These are phyloP conservation scores for Trichomalopsis sarcophagae DNA, from an alignment of 1,140 invertebrate species.

Conservation along the genomic window DNA sequence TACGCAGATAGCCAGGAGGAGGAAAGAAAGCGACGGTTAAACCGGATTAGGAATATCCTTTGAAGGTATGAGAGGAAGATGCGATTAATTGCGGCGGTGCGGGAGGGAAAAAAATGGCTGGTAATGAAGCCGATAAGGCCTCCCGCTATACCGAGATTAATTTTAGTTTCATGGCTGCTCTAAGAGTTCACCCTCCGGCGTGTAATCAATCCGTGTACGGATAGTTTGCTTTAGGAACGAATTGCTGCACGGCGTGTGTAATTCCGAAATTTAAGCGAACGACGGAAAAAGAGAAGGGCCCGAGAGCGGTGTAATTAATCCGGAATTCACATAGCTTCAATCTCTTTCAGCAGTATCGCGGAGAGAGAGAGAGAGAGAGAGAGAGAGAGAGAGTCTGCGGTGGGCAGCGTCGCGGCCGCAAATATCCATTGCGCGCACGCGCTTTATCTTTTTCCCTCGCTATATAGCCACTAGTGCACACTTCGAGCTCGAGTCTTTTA, in stretches of 20 bases:
- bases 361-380: background rate
- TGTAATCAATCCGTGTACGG: background rate
- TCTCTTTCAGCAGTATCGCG: background rate
- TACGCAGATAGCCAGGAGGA: background rate
- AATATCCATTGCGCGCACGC: constrained; percentile 35
- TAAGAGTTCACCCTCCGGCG: background rate
- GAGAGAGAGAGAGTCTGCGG: constrained; percentile 16
- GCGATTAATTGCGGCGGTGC: background rate
- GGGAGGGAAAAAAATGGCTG: background rate
- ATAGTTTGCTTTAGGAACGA: too few relatives aligned
- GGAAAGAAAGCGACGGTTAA: background rate
- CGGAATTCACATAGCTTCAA: constrained; percentile 19
- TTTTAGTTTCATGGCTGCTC: too few relatives aligned
- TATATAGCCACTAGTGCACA: background rate
- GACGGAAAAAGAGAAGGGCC: background rate
- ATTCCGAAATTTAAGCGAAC: background rate
- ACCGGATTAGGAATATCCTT: background rate
- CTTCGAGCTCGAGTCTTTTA: constrained; percentile 15
- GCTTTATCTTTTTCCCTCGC: background rate
- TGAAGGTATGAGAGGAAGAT: background rate
- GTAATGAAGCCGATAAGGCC: background rate
- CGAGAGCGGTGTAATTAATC: background rate
- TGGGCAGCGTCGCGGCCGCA: constrained; percentile 5
- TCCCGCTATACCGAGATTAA: background rate
- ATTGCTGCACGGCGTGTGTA: background rate